Evolutionary conservation across 2,888 invertebrate species (phyloP).

Genomic region (Lasioglossum villosulum): DNA sequence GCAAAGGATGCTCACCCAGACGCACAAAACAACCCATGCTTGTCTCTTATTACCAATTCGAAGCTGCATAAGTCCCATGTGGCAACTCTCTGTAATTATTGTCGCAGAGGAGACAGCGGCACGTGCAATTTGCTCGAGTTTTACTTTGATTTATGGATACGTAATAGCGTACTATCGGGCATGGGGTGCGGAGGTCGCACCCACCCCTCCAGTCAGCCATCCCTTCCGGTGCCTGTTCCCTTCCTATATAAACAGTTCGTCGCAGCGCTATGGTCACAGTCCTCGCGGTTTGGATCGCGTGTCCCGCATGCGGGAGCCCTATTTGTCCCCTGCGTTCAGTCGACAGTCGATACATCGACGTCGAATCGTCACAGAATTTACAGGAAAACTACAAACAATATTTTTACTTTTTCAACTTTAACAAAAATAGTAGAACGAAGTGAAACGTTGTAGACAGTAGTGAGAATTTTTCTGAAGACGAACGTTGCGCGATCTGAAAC

Average conservation of each 20-base stretch:
- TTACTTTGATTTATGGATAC: constrained; percentile 69
- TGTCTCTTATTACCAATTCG: not conserved
- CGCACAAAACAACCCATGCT: not conserved
- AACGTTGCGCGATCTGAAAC: not conserved
- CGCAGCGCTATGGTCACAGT: constrained; percentile 81
- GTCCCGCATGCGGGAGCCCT: constrained; percentile 73
- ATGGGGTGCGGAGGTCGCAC: constrained; percentile 71
- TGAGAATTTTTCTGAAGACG: not conserved
- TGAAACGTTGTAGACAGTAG: not conserved
- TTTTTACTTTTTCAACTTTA: not conserved
- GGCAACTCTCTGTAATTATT: constrained; percentile 48
- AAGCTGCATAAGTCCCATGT: constrained; percentile 32
- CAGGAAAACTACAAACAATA: not conserved
- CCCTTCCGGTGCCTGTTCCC: constrained; percentile 72
- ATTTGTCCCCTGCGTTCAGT: constrained; percentile 71
- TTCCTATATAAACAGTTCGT: constrained; percentile 76
- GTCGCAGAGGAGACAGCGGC: constrained; percentile 49
- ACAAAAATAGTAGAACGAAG: not conserved
- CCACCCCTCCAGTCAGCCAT: constrained; percentile 62
- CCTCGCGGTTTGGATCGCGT: constrained; percentile 81
- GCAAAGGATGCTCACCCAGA: not conserved
- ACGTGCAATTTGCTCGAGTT: constrained; percentile 57
- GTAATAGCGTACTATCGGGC: constrained; percentile 67
- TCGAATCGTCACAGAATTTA: not conserved
- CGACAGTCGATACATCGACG: constrained; percentile 74